Base-by-base conservation (phyloP, 2,888 invertebrate species). In the Antheraea yamamai region DNA sequence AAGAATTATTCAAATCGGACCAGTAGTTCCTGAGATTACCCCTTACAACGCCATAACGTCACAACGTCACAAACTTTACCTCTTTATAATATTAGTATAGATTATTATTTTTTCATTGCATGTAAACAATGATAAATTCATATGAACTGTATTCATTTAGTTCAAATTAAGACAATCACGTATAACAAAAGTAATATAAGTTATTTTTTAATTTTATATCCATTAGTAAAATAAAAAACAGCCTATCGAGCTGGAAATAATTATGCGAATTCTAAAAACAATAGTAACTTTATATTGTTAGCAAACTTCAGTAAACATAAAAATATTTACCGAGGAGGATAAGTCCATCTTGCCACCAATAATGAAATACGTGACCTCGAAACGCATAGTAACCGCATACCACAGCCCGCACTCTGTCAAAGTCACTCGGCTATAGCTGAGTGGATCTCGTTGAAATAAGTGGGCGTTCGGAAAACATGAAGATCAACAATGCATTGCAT, bases 401-500 rank as follows among this genome's bases (percentile, higher is more conserved):
- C 70, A 70, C 70, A 70, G 39, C 39, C n/a, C 39, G 39, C n/a
- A n/a, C 70, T 70, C 39, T 20, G 70, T 70, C 70, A 70, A 70
- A 70, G 70, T 70, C 70, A 39, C 70, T 70, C 39, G 39, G 70
- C 39, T 70, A 70, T 70, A 70, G 39, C 70, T 39, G 70, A 70
- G 70, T 70, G 70, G 20, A n/a, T 39, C 26, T 66, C 64, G 64
- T 18, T 39, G 39, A 20, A 18, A 35, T n/a, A 8, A 39, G 70
- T 70, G 70, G 70, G 70, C 39, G 70, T 70, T 39, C 70, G n/a
- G 16, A 70, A 70, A 70, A 70, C 70, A 70, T 70, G 39, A 70
- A 70, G 70, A 70, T 70, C 70, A 70, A 70, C 70, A 70, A 70
- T 70, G 70, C 70, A 70, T 70, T 70, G 39, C 70, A 70, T 70